phyloP scores from a whole-genome alignment of 2,888 invertebrate genomes.

The Endomychus coccineus region DNA sequence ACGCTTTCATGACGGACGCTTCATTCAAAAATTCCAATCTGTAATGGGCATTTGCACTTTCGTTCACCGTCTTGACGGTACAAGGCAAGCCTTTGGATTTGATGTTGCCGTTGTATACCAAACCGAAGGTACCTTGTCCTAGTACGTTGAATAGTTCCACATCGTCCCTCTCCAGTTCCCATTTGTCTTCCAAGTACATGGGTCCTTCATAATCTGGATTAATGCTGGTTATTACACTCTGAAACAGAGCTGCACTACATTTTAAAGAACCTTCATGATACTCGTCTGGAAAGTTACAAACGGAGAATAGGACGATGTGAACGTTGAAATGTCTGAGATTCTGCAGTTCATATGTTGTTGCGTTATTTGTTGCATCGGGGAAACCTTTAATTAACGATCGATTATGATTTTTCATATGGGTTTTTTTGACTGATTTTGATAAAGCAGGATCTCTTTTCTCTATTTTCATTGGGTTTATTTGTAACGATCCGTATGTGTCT shows the following conservation, averaged over 20 bases:
- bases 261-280: constrained; percentile 45
- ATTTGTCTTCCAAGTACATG: constrained; percentile 58
- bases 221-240: constrained; percentile 49
- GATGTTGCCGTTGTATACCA: constrained; percentile 57
- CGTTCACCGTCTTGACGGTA: constrained; percentile 59
- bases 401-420: too few species aligned
- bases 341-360: constrained; percentile 26
- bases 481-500: not conserved
- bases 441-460: too few species aligned
- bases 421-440: too few species aligned
- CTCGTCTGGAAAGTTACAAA: constrained; percentile 52
- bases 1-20: constrained; percentile 66
- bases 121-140: constrained; percentile 69
- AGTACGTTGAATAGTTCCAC: constrained; percentile 49
- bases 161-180: constrained; percentile 60
- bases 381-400: too few species aligned
- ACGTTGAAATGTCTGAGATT: constrained; percentile 51
- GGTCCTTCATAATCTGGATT: constrained; percentile 59
- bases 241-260: constrained; percentile 46
- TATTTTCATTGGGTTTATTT: too few species aligned
- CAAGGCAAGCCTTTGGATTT: constrained; percentile 43
- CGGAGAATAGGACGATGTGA: constrained; percentile 54
- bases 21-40: constrained; percentile 60
- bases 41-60: constrained; percentile 50
- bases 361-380: too few species aligned